Evolutionary conservation across 2,888 invertebrate genomes (phyloP).

Genomic region (Dicycla oo): DNA sequence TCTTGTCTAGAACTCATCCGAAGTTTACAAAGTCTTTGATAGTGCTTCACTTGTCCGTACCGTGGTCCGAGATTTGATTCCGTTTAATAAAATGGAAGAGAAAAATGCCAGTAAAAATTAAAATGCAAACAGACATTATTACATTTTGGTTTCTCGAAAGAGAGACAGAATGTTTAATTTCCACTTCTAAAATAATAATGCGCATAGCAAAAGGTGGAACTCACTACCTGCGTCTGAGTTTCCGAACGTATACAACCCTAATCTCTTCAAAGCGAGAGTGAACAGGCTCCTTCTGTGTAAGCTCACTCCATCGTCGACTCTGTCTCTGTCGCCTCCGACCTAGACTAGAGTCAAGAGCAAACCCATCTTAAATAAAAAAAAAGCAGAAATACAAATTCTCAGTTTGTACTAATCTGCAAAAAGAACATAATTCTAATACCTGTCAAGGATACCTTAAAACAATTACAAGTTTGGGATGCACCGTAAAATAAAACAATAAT

Average conservation of each 20-base stretch:
- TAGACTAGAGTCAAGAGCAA: too few species aligned
- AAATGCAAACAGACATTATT: conserved; percentile 23
- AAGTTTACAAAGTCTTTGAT: conserved; percentile 34
- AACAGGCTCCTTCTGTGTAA: too few species aligned
- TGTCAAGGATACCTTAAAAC: conserved; percentile 45
- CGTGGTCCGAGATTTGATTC: background rate
- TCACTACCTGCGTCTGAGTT: too few species aligned
- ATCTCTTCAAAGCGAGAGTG: too few species aligned
- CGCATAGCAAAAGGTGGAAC: too few species aligned
- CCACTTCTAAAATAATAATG: too few species aligned
- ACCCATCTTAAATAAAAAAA: too few species aligned
- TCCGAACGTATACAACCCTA: too few species aligned
- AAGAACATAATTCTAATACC: conserved; percentile 30
- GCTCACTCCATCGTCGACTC: too few species aligned
- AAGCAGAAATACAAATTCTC: conserved; percentile 8
- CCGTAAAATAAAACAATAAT: conserved; percentile 27
- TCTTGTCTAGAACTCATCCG: background rate
- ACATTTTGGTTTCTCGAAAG: conserved; percentile 31
- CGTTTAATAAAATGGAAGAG: conserved; percentile 10
- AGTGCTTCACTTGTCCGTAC: conserved; percentile 24
- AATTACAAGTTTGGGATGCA: conserved; percentile 48
- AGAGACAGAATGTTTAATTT: conserved; percentile 8
- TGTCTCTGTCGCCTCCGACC: too few species aligned
- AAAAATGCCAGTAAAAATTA: background rate
- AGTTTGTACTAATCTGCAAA: conserved; percentile 5